Conservation (phyloP, 1,140 invertebrate genomes). For the Cydia strobilella region DNA sequence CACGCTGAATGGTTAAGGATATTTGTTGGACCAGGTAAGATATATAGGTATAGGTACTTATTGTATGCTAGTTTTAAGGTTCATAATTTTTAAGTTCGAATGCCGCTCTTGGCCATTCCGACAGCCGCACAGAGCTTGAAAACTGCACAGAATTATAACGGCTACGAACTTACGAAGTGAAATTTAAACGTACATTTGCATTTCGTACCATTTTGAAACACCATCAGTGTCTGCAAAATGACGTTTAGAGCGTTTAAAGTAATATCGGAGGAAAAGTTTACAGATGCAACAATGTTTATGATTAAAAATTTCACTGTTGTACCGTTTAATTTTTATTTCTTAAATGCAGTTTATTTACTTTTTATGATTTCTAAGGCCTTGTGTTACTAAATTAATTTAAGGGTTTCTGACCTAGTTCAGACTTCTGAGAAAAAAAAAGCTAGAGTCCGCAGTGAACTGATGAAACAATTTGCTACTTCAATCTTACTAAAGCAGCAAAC, state of each 20-base stretch:
- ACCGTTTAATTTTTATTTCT: background rate
- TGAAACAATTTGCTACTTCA: too few relatives aligned
- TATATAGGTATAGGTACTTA: too few relatives aligned
- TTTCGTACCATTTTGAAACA: slow-evolving; percentile 16
- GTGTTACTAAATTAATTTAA: too few relatives aligned
- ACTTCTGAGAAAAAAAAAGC: too few relatives aligned
- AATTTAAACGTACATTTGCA: slow-evolving; percentile 27
- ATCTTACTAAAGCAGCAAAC: too few relatives aligned
- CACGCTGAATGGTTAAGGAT: too few relatives aligned
- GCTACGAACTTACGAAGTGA: background rate
- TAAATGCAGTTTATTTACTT: background rate
- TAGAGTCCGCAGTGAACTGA: too few relatives aligned
- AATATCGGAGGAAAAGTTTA: background rate
- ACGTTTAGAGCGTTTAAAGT: slow-evolving; percentile 22
- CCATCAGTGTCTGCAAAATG: slow-evolving; percentile 20
- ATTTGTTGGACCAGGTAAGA: too few relatives aligned
- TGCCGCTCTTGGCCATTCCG: background rate
- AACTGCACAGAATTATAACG: slow-evolving; percentile 17
- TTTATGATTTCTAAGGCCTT: too few relatives aligned
- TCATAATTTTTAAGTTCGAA: background rate
- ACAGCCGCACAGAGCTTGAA: background rate
- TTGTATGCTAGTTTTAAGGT: too few relatives aligned
- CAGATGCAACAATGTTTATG: background rate
- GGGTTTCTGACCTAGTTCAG: too few relatives aligned
- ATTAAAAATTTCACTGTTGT: background rate